Evolutionary conservation across 2,888 invertebrate species (phyloP), one percentile per base, ranked within the genome.

Genomic region (Listrodromus nycthemerus): DNA sequence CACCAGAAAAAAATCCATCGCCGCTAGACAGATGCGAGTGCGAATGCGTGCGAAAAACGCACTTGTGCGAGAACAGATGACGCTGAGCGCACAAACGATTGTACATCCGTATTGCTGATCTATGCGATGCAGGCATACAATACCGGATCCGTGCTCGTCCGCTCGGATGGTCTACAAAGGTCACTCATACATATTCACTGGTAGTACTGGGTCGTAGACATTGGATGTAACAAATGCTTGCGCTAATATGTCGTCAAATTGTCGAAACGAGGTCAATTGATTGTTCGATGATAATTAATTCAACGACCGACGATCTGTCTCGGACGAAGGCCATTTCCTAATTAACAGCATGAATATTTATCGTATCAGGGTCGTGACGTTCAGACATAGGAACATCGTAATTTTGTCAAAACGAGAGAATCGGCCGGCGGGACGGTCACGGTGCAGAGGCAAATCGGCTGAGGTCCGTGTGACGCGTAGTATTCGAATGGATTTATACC

Each of bases 311-410:
- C 27, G n/a, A 41, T 41, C 16, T 58, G 24, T 58, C 41, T 16
- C n/a, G 58, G 71, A 58, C 16, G 24, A 24, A 41, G 24, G 71
- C 58, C 24, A 24, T 27, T 41, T 37, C 33, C 37, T n/a, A 37
- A 27, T n/a, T 16, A 58, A 71, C 24, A 10, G 41, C 30, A 16
- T 55, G 58, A 58, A 41, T 71, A 24, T 71, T 27, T 58, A 71
- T 71, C 24, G 55, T 5, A 52, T 55, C 13, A 41, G 13, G 13
- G 13, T 13, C 41, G 10, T 41, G 41, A 13, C 37, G 37, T 37
- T 55, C 41, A 27, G 55, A 71, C 71, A 58, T 71, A 41, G 71
- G 58, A 71, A 58, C 58, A n/a, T 71, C 58, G 41, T 58, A 58
- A 58, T 71, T 71, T 45, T 37, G 71, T 71, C 71, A 16, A 7